Conservation (phyloP, 2,113 vertebrate species). For the Kryptolebias marmoratus region DNA sequence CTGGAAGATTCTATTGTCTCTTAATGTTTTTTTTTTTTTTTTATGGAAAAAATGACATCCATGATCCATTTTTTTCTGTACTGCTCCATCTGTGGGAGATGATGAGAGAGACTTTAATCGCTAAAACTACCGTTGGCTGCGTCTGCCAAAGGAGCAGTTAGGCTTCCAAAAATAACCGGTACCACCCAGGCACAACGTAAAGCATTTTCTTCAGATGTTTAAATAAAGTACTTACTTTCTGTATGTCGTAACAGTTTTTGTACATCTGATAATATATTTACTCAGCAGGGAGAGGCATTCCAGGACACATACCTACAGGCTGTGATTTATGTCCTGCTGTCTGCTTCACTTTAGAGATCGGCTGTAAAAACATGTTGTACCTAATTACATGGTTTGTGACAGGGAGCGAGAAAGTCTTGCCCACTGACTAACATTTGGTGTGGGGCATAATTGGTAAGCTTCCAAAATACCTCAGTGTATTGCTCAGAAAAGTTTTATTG, state of each 20-base stretch:
- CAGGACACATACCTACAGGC: constrained; percentile 40
- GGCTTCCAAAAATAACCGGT: constrained; percentile 6
- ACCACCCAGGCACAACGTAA: constrained; percentile 8
- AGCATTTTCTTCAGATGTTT: constrained; percentile 10
- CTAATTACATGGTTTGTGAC: constrained; percentile 63
- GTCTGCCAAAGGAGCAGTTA: background rate
- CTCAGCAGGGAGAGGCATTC: constrained; percentile 45
- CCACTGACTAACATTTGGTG: constrained; percentile 14
- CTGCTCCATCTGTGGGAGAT: background rate
- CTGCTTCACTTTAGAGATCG: constrained; percentile 46
- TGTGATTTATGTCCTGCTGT: constrained; percentile 50
- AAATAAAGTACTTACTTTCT: constrained; percentile 11
- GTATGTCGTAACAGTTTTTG: constrained; percentile 17
- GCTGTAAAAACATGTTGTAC: constrained; percentile 67
- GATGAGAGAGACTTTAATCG: constrained; percentile 13
- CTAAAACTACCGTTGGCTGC: background rate
- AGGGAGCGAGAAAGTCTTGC: constrained; percentile 64
- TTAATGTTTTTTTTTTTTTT: too few species aligned
- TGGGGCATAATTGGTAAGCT: constrained; percentile 31
- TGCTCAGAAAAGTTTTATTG: constrained; percentile 28
- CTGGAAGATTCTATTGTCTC: too few species aligned
- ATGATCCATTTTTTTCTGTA: background rate
- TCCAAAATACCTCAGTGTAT: constrained; percentile 47
- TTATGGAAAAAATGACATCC: background rate
- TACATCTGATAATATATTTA: constrained; percentile 46